Evolutionary conservation across 2,888 invertebrate genomes (phyloP).

Genomic region (Patella pellucida): DNA sequence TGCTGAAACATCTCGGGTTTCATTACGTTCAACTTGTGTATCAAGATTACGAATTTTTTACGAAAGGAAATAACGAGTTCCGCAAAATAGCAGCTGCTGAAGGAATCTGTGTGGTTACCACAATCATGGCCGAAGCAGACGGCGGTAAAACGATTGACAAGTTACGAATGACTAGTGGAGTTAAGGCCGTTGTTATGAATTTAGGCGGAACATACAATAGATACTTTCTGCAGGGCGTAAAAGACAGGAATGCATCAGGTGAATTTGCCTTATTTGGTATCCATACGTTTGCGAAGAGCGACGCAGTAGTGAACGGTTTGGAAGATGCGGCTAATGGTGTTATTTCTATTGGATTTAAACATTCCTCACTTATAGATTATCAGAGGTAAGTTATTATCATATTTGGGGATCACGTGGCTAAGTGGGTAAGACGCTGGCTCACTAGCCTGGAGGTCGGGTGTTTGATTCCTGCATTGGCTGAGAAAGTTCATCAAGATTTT

Average conservation of each 20-base stretch:
- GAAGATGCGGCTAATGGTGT: conserved; percentile 53
- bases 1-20: conserved; percentile 69
- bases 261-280: conserved; percentile 60
- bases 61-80: conserved; percentile 42
- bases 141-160: conserved; percentile 32
- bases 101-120: conserved; percentile 62
- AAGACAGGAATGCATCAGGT: conserved; percentile 29
- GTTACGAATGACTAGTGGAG: conserved; percentile 39
- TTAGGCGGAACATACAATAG: conserved; percentile 31
- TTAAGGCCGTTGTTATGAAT: conserved; percentile 53
- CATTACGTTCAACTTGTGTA: conserved; percentile 66
- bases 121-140: conserved; percentile 32
- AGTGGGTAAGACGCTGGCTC: too few relatives aligned
- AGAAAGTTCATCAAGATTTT: too few relatives aligned
- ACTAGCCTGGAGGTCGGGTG: too few relatives aligned
- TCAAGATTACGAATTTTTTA: conserved; percentile 49
- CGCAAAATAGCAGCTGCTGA: conserved; percentile 46
- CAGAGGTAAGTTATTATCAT: not conserved
- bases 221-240: conserved; percentile 41
- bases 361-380: conserved; percentile 12
- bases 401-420: too few relatives aligned
- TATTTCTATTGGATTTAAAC: conserved; percentile 43
- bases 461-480: too few relatives aligned
- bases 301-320: conserved; percentile 43
- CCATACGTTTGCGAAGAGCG: conserved; percentile 40